Percentiles rank a stretch among this genome's conserved stretches.
Evolutionary conservation across 2,113 vertebrate genomes (phyloP).

Genomic region (Platichthys flesus): DNA sequence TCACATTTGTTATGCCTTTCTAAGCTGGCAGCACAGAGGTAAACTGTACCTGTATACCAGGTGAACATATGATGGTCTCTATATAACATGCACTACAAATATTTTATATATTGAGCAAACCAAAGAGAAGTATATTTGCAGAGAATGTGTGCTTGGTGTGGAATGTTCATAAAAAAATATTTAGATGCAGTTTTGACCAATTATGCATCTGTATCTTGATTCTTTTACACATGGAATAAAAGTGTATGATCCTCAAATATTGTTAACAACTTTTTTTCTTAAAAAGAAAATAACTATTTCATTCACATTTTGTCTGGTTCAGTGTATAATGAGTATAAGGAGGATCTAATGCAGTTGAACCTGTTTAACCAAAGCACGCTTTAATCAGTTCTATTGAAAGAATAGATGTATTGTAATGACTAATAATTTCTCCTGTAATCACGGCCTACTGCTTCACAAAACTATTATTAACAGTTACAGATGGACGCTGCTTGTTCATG

Average conservation of each 20-base stretch:
- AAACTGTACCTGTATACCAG: neutral
- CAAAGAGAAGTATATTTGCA: conserved; percentile 32
- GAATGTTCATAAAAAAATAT: too few relatives aligned
- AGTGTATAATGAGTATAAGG: too few relatives aligned
- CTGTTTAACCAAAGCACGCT: too few relatives aligned
- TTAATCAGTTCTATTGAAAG: too few relatives aligned
- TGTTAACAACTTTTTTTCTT: neutral
- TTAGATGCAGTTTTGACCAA: neutral
- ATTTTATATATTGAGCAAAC: conserved; percentile 25
- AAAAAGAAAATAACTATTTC: too few relatives aligned
- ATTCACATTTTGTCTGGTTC: neutral
- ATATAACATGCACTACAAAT: neutral
- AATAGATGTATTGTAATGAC: too few relatives aligned
- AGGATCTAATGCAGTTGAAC: too few relatives aligned
- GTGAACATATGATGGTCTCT: neutral
- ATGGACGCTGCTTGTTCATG: too few relatives aligned
- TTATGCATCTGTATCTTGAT: neutral
- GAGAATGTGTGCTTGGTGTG: neutral
- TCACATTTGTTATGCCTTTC: neutral
- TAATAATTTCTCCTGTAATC: too few relatives aligned
- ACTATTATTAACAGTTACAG: too few relatives aligned
- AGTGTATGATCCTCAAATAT: conserved; percentile 11
- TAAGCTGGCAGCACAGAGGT: neutral
- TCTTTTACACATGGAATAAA: conserved; percentile 46
- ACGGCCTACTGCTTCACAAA: too few relatives aligned